phyloP scores from a whole-genome alignment of 1,140 invertebrate species.

The Chironomus tepperi region DNA sequence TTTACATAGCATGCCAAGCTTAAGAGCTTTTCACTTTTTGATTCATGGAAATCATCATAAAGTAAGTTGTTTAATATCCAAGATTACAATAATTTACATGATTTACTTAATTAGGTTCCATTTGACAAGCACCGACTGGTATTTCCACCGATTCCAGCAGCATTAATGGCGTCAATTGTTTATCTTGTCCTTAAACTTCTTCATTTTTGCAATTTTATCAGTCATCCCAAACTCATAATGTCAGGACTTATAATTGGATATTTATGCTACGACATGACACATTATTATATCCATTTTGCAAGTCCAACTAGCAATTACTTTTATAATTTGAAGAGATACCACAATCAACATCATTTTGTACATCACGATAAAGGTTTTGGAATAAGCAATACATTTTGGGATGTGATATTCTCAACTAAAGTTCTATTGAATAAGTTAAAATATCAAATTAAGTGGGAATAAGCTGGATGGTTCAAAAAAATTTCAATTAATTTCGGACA shows the following conservation, averaged over 20 bases:
- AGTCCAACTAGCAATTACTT: constrained; percentile 49
- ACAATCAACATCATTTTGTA: constrained; percentile 67
- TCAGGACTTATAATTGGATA: constrained; percentile 55
- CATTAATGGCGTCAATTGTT: too few species aligned
- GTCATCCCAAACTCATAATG: constrained; percentile 44
- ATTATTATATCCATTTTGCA: constrained; percentile 66
- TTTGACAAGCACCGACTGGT: constrained; percentile 59
- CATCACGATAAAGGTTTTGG: constrained; percentile 64
- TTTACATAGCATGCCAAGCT: constrained; percentile 41
- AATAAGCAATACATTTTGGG: constrained; percentile 61
- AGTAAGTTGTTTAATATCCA: too few species aligned
- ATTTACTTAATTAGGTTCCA: constrained; percentile 49
- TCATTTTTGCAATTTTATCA: too few species aligned
- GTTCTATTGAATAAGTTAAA: constrained; percentile 50
- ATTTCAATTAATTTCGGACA: too few species aligned
- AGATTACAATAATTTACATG: too few species aligned
- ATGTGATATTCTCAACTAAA: constrained; percentile 54
- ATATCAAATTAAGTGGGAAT: constrained; percentile 47
- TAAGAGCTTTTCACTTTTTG: constrained; percentile 61
- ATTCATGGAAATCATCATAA: constrained; percentile 72
- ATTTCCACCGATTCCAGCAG: constrained; percentile 59
- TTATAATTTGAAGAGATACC: constrained; percentile 64
- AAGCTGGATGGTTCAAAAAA: too few species aligned
- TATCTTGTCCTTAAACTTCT: too few species aligned
- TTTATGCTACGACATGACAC: constrained; percentile 63